Base-by-base conservation (phyloP, 2,113 vertebrate genomes). In the Percopsis transmontana region DNA sequence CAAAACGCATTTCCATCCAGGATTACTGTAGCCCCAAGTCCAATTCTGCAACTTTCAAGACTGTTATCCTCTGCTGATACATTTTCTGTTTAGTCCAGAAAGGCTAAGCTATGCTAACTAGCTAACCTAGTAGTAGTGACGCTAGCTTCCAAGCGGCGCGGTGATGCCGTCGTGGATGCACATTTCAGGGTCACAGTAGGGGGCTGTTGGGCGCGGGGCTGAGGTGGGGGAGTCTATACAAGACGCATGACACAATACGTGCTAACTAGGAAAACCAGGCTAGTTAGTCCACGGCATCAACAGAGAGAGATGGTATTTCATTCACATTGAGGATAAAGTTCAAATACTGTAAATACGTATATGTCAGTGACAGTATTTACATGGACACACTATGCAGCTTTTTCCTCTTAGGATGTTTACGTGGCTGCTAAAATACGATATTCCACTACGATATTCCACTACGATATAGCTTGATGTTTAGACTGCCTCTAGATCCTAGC, bases 161-260 rank as follows among this genome's bases (percentile, higher is more conserved):
- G 12, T 74, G 62, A 79, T 64, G 71, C 62, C 7, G 76, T 73
- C 67, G 64, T 15, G 39, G 72, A 60, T 82, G 74, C 80, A 56
- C 11, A 6, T 81, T 47, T 67, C 18, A 19, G 15, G 68, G 70
- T 67, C 60, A 78, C 40, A 47, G 24, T 47, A 61, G 56, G 71
- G 73, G 74, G 56, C 48, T 50, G 51, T 21, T 57, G 59, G 55
- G 58, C 52, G 18, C n/a, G 40, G 51, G 40, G 67, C 18, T 51
- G 24, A 39, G 58, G 66, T 65, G 62, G 38, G 33, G 47, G 38
- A 62, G 47, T 62, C 81, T 72, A 59, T 71, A 74, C 67, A 69
- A 69, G 47, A 53, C 74, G 67, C 55, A 71, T 58, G 72, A 71
- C 64, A 58, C 71, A 74, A 85, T 72, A 74, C 76, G 67, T 39